Evolutionary conservation across 2,888 invertebrate species (phyloP).

Genomic region (Acanthosepion lycidas): DNA sequence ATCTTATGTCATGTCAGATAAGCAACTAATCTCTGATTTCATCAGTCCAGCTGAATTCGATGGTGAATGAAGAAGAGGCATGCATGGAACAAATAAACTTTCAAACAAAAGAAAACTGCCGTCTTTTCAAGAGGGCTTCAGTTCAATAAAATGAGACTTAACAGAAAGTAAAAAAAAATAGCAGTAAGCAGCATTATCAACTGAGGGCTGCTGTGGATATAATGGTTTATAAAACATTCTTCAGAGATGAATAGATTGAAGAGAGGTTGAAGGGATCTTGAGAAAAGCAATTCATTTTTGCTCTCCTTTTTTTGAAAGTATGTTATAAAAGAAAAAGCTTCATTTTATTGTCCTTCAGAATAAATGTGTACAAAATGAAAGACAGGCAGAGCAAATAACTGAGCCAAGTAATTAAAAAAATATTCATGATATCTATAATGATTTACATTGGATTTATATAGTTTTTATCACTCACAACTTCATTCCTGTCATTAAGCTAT

Average conservation of each 20-base stretch:
- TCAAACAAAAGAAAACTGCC: neutral
- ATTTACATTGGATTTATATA: no score
- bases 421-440: no score
- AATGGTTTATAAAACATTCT: neutral
- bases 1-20: neutral
- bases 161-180: neutral
- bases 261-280: neutral
- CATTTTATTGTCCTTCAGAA: no score
- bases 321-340: no score
- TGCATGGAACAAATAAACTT: neutral
- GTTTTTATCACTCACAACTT: no score
- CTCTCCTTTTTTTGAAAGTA: no score
- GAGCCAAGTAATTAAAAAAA: no score
- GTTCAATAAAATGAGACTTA: neutral
- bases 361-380: no score
- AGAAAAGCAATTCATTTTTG: neutral
- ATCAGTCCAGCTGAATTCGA: neutral
- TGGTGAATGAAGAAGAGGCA: neutral
- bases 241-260: neutral
- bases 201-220: neutral
- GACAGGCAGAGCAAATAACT: no score
- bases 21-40: neutral
- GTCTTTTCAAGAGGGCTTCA: neutral
- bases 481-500: no score
- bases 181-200: neutral